phyloP scores from a whole-genome alignment of 2,113 vertebrate genomes.

The Meriones unguiculatus region DNA sequence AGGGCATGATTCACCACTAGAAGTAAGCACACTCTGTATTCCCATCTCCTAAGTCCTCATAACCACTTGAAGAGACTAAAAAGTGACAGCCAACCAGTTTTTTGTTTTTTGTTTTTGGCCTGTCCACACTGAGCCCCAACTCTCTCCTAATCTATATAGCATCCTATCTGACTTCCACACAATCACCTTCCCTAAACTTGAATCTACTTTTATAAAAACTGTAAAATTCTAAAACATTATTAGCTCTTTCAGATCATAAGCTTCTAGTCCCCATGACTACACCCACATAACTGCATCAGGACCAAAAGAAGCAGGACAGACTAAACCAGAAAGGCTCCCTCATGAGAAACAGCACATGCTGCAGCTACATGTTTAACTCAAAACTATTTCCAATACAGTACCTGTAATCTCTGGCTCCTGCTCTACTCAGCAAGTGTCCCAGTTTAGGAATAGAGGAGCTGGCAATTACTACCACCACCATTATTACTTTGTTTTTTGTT shows the following conservation, averaged over 20 bases:
- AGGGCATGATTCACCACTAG: not conserved
- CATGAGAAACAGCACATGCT: not conserved
- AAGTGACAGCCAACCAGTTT: not conserved
- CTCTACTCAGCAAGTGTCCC: conserved; percentile 10
- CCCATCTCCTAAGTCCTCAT: not conserved
- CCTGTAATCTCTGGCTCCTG: conserved; percentile 5
- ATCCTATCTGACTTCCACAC: not conserved
- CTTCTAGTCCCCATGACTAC: not conserved
- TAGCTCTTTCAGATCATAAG: conserved; percentile 47
- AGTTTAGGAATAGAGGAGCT: not conserved
- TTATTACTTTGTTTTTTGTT: not conserved
- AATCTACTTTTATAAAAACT: conserved; percentile 46
- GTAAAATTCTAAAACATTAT: conserved; percentile 19
- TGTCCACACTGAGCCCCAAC: not conserved
- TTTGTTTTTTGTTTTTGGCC: not conserved
- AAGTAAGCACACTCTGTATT: not conserved
- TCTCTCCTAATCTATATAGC: not conserved
- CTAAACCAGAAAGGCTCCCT: not conserved
- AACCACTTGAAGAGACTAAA: not conserved
- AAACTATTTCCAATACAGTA: not conserved
- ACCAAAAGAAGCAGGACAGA: conserved; percentile 56
- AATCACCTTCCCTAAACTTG: not conserved
- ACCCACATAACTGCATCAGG: conserved; percentile 35
- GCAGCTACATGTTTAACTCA: not conserved
- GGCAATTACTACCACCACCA: conserved; percentile 21